These are phyloP conservation scores for Enoplosus armatus DNA, from an alignment of 2,797 vertebrate species.

Conservation along the genomic window DNA sequence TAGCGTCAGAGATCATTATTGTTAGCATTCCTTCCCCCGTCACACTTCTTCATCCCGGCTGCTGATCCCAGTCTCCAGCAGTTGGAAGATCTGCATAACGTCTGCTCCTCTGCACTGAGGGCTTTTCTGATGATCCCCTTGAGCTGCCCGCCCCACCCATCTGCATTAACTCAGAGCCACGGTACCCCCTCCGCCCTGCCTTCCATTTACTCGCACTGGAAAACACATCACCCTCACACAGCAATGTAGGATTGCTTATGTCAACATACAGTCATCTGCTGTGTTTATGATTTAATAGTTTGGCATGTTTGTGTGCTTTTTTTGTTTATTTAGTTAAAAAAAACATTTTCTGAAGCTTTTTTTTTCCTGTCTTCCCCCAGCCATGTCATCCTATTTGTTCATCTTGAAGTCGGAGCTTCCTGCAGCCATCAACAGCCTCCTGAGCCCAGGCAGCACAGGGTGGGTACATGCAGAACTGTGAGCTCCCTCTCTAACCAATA, in stretches of 20 bases:
- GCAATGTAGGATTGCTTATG: slow-evolving; percentile 18
- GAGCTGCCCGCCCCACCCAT: slow-evolving; percentile 63
- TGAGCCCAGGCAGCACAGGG: slow-evolving; percentile 84
- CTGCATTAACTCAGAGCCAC: slow-evolving; percentile 66
- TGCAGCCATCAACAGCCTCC: slow-evolving; percentile 87
- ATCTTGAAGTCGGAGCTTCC: slow-evolving; percentile 97
- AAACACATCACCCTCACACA: slow-evolving; percentile 42
- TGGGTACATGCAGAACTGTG: slow-evolving; percentile 77
- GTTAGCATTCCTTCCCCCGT: slow-evolving; percentile 73
- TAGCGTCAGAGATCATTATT: slow-evolving; percentile 84
- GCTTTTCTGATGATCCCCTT: slow-evolving; percentile 73
- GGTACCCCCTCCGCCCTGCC: slow-evolving; percentile 35
- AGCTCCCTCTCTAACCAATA: slow-evolving; percentile 14
- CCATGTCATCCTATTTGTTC: slow-evolving; percentile 96
- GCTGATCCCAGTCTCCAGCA: slow-evolving; percentile 50
- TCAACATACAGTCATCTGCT: slow-evolving; percentile 23
- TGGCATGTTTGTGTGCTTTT: slow-evolving; percentile 23
- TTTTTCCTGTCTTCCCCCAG: slow-evolving; percentile 81
- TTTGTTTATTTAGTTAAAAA: slow-evolving; percentile 5
- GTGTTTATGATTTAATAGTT: slow-evolving; percentile 34
- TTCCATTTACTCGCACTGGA: slow-evolving; percentile 46
- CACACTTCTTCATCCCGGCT: slow-evolving; percentile 55
- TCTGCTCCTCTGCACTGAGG: slow-evolving; percentile 65
- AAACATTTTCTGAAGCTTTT: slow-evolving; percentile 31
- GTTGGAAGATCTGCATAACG: slow-evolving; percentile 71